Conservation (phyloP, 2,888 invertebrate species). For the Hyalella azteca region DNA sequence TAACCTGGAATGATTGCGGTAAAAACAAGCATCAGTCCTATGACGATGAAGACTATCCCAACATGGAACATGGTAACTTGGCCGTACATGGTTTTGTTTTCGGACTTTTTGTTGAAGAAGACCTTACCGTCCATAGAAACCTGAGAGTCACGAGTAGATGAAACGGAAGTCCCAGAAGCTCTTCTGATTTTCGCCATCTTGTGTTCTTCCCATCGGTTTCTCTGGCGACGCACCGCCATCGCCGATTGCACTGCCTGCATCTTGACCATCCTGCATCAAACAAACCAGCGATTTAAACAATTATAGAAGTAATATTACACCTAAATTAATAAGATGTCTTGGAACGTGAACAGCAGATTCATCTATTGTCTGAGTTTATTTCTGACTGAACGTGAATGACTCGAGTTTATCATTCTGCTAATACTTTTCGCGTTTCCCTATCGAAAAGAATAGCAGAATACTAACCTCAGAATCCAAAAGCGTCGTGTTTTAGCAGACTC, state of each 20-base stretch:
- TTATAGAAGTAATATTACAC: too few relatives aligned
- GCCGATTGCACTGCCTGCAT: conserved; percentile 59
- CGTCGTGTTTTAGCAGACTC: too few relatives aligned
- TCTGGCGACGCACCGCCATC: conserved; percentile 58
- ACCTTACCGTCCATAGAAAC: conserved; percentile 52
- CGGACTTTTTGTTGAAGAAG: conserved; percentile 46
- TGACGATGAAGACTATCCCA: conserved; percentile 57
- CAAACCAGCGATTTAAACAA: too few relatives aligned
- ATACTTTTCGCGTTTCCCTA: too few relatives aligned
- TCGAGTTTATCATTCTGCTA: too few relatives aligned
- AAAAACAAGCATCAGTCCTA: conserved; percentile 58
- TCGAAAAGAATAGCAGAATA: too few relatives aligned
- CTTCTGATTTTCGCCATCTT: conserved; percentile 45
- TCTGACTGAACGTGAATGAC: too few relatives aligned
- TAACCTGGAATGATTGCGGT: conserved; percentile 57
- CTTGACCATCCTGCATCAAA: conserved; percentile 54
- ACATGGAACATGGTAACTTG: conserved; percentile 59
- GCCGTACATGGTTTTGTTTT: conserved; percentile 49
- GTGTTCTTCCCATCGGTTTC: conserved; percentile 52
- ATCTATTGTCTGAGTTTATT: too few relatives aligned
- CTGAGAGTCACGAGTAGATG: conserved; percentile 51
- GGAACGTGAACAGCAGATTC: too few relatives aligned
- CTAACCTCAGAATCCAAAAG: too few relatives aligned
- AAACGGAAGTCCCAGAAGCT: conserved; percentile 44
- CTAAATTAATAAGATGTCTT: too few relatives aligned